These are phyloP conservation scores for Mellivora capensis DNA, from an alignment of 2,113 vertebrate species.

Conservation along the genomic window DNA sequence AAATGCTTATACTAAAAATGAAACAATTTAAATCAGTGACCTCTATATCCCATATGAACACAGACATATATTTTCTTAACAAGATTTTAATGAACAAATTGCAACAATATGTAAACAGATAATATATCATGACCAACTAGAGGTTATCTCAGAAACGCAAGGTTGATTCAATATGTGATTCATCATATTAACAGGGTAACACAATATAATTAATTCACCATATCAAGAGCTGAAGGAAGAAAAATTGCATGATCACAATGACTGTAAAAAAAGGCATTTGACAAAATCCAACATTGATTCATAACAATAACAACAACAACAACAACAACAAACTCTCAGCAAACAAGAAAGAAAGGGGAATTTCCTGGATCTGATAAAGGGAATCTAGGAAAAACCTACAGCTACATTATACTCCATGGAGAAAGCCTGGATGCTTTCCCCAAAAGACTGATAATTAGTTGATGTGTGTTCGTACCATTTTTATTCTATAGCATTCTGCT, in stretches of 20 bases:
- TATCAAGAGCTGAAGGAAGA: neutral
- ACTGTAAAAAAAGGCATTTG: neutral
- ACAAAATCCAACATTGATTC: neutral
- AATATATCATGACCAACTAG: neutral
- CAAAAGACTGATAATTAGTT: neutral
- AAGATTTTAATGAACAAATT: neutral
- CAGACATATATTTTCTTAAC: neutral
- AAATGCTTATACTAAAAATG: neutral
- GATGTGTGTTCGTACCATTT: neutral
- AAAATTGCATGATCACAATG: neutral
- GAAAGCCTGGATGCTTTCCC: neutral
- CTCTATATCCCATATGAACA: neutral
- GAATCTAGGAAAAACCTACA: neutral
- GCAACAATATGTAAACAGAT: neutral
- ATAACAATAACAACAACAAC: neutral
- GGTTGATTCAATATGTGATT: neutral
- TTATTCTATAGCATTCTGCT: neutral
- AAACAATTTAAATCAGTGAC: neutral
- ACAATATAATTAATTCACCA: neutral
- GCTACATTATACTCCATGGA: neutral
- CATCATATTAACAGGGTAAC: neutral
- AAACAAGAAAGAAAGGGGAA: neutral
- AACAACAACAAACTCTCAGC: neutral
- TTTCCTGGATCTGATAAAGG: neutral
- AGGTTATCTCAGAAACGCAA: neutral